Evolutionary conservation across 2,797 vertebrate genomes (phyloP), one percentile per base, ranked within the genome.

Genomic region (Tadarida brasiliensis): DNA sequence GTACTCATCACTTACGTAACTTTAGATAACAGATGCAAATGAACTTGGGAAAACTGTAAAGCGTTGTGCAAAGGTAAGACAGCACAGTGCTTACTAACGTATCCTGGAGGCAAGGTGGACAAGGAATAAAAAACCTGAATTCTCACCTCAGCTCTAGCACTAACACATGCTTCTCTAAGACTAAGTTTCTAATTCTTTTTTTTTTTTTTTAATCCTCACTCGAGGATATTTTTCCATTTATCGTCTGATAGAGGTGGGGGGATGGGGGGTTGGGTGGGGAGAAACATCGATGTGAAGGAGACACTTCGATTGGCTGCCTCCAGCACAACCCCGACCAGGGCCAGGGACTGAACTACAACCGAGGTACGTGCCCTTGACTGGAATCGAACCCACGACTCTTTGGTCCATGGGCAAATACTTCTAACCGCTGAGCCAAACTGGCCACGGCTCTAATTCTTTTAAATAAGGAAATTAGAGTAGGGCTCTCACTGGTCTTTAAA

Each of bases 121-220:
- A 81, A 39, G 71, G 44, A 93, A 22, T 57, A 63, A 67, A 92
- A 88, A 67, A 51, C 16, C 16, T 65, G 7, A 89, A 88, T 68
- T 51, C 22, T 87, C 70, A 83, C 26, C 33, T 71, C 54, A 70
- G 57, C n/a, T 87, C 35, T 90, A 80, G 56, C 20, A 90, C 33
- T 87, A 81, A 93, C 20, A 91, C 77, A 94, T 73, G 24, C 14
- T 83, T 93, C 15, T 57, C 83, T 91, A 80, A 71, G 56, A 80
- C 11, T 73, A 28, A 56, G 33, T 77, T 92, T 96, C 76, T 94
- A 95, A 91, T 88, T 95, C 47, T 87, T 90, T 91, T 71, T 51
- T 11, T 49, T 49, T 51, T 51, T 51, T 51, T 51, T 11, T 1
- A 51, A 51, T 44, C 39, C 39, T 44, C 39, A 44, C 7, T 44